Evolutionary conservation across 2,888 invertebrate genomes (phyloP), one percentile per base, ranked within the genome.

Genomic region (Aleiodes alternator): DNA sequence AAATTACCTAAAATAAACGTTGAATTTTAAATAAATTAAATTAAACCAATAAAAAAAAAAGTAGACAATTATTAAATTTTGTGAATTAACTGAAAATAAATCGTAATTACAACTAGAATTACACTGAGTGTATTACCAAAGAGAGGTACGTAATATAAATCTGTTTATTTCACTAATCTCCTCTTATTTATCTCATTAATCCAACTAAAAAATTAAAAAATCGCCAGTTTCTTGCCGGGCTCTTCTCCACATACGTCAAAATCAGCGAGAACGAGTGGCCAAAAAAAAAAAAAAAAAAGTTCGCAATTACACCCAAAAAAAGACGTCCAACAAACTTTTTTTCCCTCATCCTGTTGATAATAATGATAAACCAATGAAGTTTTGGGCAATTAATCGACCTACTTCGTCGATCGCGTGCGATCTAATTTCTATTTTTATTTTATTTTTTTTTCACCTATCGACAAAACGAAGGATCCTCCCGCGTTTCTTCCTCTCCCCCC

Each of bases 401-500:
- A 79, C 56, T 81, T 80, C 66, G 72, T 31, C 64, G 66, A 77
- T 85, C 76, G 84, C 83, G 81, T 84, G 83, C 78, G 50, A 79
- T 78, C 77, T 72, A 79, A 82, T 83, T 82, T 76, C 76, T 80
- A 77, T 80, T 80, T 80, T 81, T 76, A 78, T 79, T 79, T 79
- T n/a, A n/a, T n/a, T n/a, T 23, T 23, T 23, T 43, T 80, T 73
- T 75, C 78, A 78, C 80, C 81, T 88, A 88, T 88, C 87, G 88
- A 88, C 84, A 87, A 88, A 88, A 88, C 88, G 50, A 68, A 85
- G 82, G 80, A 81, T 80, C 80, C 83, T 83, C 84, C 85, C 84
- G 84, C 86, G 83, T 81, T 80, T 81, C 79, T 72, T 79, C 78
- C 80, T 74, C 79, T 61, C 69, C 55, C 72, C 74, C 71, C 72